Evolutionary conservation across 2,888 invertebrate genomes (phyloP).

Genomic region (Drosophila niveifrons): DNA sequence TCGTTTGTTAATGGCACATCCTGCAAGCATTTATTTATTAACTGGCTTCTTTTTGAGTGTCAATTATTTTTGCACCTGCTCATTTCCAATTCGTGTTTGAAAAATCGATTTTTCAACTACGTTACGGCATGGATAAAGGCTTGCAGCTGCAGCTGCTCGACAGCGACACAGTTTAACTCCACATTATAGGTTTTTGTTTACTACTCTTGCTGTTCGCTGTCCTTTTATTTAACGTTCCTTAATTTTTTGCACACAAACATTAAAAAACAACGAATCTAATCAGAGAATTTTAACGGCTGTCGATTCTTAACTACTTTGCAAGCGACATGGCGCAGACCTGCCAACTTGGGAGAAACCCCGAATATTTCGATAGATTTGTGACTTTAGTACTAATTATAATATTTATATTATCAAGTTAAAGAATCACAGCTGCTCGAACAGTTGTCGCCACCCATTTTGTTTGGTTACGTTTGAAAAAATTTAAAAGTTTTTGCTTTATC

Average conservation of each 20-base stretch:
- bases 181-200: constrained; percentile 9
- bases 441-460: no score
- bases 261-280: constrained; percentile 12
- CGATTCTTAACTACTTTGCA: background rate
- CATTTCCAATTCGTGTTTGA: constrained; percentile 36
- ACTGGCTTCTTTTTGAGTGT: background rate
- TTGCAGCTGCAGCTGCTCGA: constrained; percentile 38
- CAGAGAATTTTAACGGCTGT: constrained; percentile 19
- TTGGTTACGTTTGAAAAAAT: no score
- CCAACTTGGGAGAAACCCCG: background rate
- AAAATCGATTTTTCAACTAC: constrained; percentile 58
- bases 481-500: no score
- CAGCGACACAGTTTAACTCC: constrained; percentile 36
- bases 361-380: background rate
- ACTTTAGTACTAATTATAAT: background rate
- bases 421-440: no score
- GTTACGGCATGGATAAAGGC: constrained; percentile 14
- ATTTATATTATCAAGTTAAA: background rate
- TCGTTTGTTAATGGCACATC: constrained; percentile 52
- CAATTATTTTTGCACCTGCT: constrained; percentile 36
- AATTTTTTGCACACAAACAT: constrained; percentile 3
- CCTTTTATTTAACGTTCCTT: background rate
- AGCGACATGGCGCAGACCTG: background rate
- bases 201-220: background rate
- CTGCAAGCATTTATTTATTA: constrained; percentile 42